Evolutionary conservation across 2,113 vertebrate genomes (phyloP), one percentile per base, ranked within the genome.

Genomic region (Acrocephalus kingi): DNA sequence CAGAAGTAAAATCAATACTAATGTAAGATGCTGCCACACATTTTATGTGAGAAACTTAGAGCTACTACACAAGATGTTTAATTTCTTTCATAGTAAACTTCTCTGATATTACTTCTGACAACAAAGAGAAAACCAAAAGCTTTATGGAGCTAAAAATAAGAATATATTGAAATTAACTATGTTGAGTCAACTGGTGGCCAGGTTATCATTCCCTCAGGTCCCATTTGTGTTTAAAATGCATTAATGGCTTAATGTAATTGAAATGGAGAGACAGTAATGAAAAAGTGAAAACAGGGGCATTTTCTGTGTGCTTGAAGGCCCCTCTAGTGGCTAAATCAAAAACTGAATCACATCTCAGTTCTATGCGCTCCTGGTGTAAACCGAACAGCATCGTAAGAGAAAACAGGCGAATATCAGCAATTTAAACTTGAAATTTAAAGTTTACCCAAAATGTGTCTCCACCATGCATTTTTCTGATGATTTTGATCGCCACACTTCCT

Each of bases 281-380:
- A 31, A 62, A 93, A 71, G 25, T 1, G 18, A 51, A 52, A 63
- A 33, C 7, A 63, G 1, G 9, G 5, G 2, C 5, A 25, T 55
- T 63, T 84, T 88, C 41, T 6, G 1, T 37, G 68, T 19, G 55
- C 43, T 85, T 61, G 28, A 90, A 93, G 78, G 48, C 58, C 90
- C 94, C 93, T 96, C 96, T 97, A 92, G 95, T 94, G 96, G 88
- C 52, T 67, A n/a, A 67, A 82, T 11, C 19, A 48, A 37, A 45
- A 48, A 80, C 15, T 59, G 28, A 52, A 21, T 27, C 43, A 5
- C 3, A 0, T 21, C n/a, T 15, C 13, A 13, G 10, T 9, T 39
- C 2, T 7, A 9, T 11, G 30, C 18, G 0, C 17, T 80, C n/a
- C 45, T 8, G 15, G 2, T 39, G 7, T 4, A 79, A 91, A 2